These are phyloP conservation scores for Catotricha subobsoleta DNA, from an alignment of 2,888 invertebrate genomes.

Conservation along the genomic window DNA sequence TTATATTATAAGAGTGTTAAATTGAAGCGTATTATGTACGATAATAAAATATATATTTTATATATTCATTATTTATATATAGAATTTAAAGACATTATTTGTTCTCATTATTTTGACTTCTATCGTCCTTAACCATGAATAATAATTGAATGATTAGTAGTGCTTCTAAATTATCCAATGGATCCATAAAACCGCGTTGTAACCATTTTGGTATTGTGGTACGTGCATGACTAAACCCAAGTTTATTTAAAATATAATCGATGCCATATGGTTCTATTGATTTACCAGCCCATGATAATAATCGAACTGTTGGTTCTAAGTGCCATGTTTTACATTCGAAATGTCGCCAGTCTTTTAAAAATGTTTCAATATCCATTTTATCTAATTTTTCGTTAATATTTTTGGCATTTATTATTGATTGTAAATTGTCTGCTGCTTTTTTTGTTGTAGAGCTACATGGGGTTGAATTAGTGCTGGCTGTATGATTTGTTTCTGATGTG, in stretches of 20 bases:
- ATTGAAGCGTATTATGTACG: no score
- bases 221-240: conserved; percentile 92
- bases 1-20: no score
- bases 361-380: conserved; percentile 37
- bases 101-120: conserved; percentile 1
- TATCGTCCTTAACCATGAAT: conserved; percentile 35
- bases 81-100: background rate
- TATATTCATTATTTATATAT: background rate
- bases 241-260: conserved; percentile 92
- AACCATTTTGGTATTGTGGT: conserved; percentile 99
- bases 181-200: conserved; percentile 96
- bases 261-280: conserved; percentile 97
- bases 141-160: conserved; percentile 58
- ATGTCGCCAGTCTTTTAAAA: conserved; percentile 71
- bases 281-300: conserved; percentile 81
- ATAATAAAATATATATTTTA: no score
- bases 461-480: background rate
- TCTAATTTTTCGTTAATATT: conserved; percentile 5
- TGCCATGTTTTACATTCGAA: conserved; percentile 94
- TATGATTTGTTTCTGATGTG: background rate
- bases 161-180: conserved; percentile 80
- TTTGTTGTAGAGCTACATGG: background rate
- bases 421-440: conserved; percentile 1
- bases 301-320: conserved; percentile 77
- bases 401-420: background rate